phyloP scores from a whole-genome alignment of 1,140 invertebrate species.

The Brachionus rubens region DNA sequence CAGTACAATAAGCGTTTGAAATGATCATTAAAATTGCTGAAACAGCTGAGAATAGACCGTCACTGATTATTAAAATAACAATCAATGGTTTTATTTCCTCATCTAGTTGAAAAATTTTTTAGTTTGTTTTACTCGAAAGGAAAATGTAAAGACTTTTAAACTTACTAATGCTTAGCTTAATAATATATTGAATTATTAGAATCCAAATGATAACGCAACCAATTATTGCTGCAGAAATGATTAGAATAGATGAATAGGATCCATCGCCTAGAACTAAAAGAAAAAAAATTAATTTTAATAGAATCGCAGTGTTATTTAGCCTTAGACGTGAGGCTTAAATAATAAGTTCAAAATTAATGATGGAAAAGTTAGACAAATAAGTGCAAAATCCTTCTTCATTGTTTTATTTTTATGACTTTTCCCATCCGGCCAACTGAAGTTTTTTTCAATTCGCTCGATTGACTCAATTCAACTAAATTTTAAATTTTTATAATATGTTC shows the following conservation, averaged over 20 bases:
- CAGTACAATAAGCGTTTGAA: conserved; percentile 40
- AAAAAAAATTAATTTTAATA: neutral
- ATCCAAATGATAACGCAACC: conserved; percentile 17
- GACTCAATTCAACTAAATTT: too few species aligned
- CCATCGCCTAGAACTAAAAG: conserved; percentile 11
- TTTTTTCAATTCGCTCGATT: too few species aligned
- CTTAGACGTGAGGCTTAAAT: too few species aligned
- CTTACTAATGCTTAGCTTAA: conserved; percentile 20
- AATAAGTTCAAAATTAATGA: too few species aligned
- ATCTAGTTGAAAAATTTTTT: neutral
- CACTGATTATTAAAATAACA: neutral
- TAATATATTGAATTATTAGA: conserved; percentile 34
- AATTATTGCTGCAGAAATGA: neutral
- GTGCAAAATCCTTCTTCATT: too few species aligned
- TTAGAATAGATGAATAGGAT: neutral
- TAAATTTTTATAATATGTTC: too few species aligned
- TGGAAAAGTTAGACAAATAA: too few species aligned
- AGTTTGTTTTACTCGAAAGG: neutral
- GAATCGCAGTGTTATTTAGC: too few species aligned
- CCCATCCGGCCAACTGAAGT: too few species aligned
- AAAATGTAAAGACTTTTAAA: neutral
- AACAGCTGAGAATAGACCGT: neutral
- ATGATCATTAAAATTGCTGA: conserved; percentile 22
- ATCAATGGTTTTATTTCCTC: conserved; percentile 11
- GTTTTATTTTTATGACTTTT: too few species aligned